These are phyloP conservation scores for Synaphobranchus kaupii DNA, from an alignment of 2,797 vertebrate species.

Conservation along the genomic window DNA sequence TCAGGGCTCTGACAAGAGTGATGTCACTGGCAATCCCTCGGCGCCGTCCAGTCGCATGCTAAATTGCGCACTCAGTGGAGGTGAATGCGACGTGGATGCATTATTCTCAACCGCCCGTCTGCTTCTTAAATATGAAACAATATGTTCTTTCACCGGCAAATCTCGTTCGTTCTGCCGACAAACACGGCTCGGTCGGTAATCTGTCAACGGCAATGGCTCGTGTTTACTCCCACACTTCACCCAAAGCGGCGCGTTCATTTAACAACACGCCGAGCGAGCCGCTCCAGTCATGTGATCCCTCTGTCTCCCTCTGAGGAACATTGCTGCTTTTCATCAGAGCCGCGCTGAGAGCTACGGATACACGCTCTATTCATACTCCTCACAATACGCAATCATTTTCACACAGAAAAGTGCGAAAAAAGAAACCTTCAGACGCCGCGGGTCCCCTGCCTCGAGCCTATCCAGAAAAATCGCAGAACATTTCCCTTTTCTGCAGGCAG, in stretches of 20 bases:
- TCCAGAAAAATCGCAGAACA: neutral
- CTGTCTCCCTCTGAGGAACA: neutral
- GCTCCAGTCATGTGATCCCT: neutral
- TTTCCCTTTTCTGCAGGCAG: neutral
- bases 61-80: neutral
- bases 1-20: neutral
- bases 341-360: neutral
- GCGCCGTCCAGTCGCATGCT: neutral
- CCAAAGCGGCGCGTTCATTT: slow-evolving; percentile 2
- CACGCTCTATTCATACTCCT: neutral
- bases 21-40: neutral
- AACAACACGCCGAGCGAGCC: neutral
- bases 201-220: neutral
- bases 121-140: slow-evolving; percentile 24
- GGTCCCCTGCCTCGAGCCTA: neutral
- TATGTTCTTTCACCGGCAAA: neutral
- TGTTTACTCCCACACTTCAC: neutral
- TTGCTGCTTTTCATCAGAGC: slow-evolving; percentile 1
- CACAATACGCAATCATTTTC: slow-evolving; percentile 10
- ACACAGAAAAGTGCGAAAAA: neutral
- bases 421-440: neutral
- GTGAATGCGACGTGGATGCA: neutral
- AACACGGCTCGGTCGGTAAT: neutral
- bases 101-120: slow-evolving; percentile 13
- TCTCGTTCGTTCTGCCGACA: neutral